phyloP scores from a whole-genome alignment of 2,797 vertebrate genomes.

The Calcarius lapponicus region DNA sequence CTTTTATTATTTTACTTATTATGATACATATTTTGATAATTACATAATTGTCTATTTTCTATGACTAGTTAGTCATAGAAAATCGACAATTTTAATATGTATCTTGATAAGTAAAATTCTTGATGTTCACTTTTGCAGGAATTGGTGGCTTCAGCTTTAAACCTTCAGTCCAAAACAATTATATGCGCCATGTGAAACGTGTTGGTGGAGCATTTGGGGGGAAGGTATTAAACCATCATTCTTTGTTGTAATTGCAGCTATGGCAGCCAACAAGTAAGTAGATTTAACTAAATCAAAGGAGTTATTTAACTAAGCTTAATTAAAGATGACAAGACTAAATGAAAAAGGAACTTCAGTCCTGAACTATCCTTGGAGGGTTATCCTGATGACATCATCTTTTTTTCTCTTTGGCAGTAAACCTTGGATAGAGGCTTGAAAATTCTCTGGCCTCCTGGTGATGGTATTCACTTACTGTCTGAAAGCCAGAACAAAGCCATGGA shows the following conservation, averaged over 20 bases:
- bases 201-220: constrained; percentile 69
- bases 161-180: constrained; percentile 55
- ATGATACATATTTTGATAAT: no score
- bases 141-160: constrained; percentile 51
- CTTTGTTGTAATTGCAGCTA: constrained; percentile 48
- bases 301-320: not conserved
- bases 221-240: constrained; percentile 61
- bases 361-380: not conserved
- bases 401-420: not conserved
- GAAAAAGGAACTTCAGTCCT: not conserved
- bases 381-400: not conserved
- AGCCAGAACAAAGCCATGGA: not conserved
- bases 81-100: not conserved
- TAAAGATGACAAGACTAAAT: not conserved
- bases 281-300: not conserved
- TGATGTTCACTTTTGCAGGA: constrained; percentile 28
- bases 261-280: constrained; percentile 72
- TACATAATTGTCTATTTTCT: no score
- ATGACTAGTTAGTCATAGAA: not conserved
- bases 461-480: not conserved
- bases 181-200: constrained; percentile 41
- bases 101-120: not conserved
- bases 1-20: not conserved
- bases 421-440: not conserved
- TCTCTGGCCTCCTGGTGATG: not conserved